Base-by-base conservation (phyloP, 2,113 vertebrate species). In the Dolichallabes microphthalmus region DNA sequence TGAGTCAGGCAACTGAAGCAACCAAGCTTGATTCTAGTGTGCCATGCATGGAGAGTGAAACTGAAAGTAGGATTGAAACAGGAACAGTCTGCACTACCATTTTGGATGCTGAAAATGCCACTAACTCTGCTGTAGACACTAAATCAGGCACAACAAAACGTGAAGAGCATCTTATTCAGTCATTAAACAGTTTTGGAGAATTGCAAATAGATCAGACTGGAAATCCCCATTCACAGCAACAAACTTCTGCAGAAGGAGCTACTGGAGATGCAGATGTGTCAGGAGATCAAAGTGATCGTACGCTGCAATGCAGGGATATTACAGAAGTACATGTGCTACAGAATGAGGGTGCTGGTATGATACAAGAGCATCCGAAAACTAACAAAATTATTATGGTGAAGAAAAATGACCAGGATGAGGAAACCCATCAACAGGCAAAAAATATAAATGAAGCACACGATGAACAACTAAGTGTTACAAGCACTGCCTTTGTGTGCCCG, bases 41-140 rank as follows among this genome's bases (percentile, higher is more conserved):
- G 50, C 10, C 30, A 71, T 17, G 10, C 32, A 71, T 71, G 68
- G 32, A 71, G 6, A 71, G 32, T 71, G 68, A 71, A 35, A 35
- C 15, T 6, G 2, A 39, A 71, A 35, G 2, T 35, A 39, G 14
- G 14, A 35, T 0, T 71, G 32, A 30, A 55, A 68, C 66, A 20
- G 53, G 39, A 57, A 87, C 85, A 78, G 86, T 89, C 11, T 83
- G 85, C 60, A 87, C 83, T 14, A 82, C 85, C 58, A 15, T 89
- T 60, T 25, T 87, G 9, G 76, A 89, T 30, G 4, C 22, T 75
- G 6, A 25, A 25, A 75, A n/a, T 52, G 0, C 39, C 39, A 52
- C 22, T 52, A 10, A 13, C 3, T 2, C 50, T 52, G 25, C 25
- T n/a, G 4, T 1, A 1, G 64, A 32, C 4, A 5, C 13, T 6